Base-by-base conservation (phyloP, 2,113 vertebrate genomes). In the Chloroceryle aenea region DNA sequence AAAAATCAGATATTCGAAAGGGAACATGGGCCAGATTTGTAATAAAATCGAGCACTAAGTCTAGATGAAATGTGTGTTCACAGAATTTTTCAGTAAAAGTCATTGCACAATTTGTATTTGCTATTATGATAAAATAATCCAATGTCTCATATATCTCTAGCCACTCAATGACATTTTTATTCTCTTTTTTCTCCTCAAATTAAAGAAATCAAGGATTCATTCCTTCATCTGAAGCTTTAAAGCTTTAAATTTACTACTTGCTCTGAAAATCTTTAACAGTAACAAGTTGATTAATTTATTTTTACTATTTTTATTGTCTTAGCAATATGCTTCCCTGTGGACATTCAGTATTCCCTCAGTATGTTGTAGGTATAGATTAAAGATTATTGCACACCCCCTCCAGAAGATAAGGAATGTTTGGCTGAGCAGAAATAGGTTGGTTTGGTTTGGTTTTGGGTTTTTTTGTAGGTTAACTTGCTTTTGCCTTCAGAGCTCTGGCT, bases 111-210 rank as follows among this genome's bases (percentile, higher is more conserved):
- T 91, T 78, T 72, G 5, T 82, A 61, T 76, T 82, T 86, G n/a
- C 19, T 73, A 6, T 73, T 48, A 43, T 16, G 20, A 55, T 75
- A 76, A 91, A 90, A 62, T 73, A 79, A 72, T 73, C 21, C 22
- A 66, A 10, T 26, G 25, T 3, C 15, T 83, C 7, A 12, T 79
- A 13, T 27, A 15, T n/a, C 27, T 87, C 6, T 73, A 45, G 29
- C 22, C 58, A 47, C 8, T 69, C 34, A 25, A 61, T 40, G 8
- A 9, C 20, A 6, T 5, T 2, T 30, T 76, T n/a, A 29, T 27
- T 4, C 32, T 15, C 3, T 0, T 20, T 8, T 22, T 1, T 2
- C 4, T 1, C 18, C 14, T 26, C 0, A 0, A 59, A 61, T 74
- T 69, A 79, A 87, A 79, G 45, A 61, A 85, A 67, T n/a, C 9